These are phyloP conservation scores for Brachylomia viminalis DNA, from an alignment of 2,888 invertebrate genomes.

Conservation along the genomic window DNA sequence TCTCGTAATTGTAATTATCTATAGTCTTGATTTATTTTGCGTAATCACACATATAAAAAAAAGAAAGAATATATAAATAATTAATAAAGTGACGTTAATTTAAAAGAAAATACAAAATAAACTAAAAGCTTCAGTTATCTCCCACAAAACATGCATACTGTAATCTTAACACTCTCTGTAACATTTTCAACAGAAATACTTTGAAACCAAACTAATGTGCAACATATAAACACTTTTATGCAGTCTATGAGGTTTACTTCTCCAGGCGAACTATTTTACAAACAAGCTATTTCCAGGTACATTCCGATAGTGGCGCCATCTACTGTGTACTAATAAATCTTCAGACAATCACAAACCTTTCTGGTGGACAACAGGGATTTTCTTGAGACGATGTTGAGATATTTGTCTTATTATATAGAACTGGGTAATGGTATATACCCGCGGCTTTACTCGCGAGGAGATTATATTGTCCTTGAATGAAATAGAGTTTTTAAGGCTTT, in stretches of 20 bases:
- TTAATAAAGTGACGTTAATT: neutral
- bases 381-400: conserved; percentile 14
- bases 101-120: conserved; percentile 21
- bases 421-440: neutral
- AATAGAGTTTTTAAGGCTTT: neutral
- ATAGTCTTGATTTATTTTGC: too few relatives aligned
- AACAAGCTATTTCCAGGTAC: conserved; percentile 38
- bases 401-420: conserved; percentile 16
- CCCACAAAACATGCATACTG: conserved; percentile 41
- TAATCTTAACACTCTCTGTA: conserved; percentile 15
- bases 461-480: neutral
- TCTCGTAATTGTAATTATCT: too few relatives aligned
- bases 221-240: conserved; percentile 39
- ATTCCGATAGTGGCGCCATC: conserved; percentile 20
- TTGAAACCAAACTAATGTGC: conserved; percentile 28
- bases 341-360: conserved; percentile 33
- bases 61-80: too few relatives aligned
- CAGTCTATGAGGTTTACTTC: conserved; percentile 21
- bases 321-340: conserved; percentile 41
- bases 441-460: neutral
- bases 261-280: conserved; percentile 6
- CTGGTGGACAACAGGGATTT: conserved; percentile 15
- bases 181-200: conserved; percentile 22
- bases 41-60: too few relatives aligned
- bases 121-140: neutral